Evolutionary conservation across 2,888 invertebrate species (phyloP), one percentile per base, ranked within the genome.

Genomic region (Acronicta alni): DNA sequence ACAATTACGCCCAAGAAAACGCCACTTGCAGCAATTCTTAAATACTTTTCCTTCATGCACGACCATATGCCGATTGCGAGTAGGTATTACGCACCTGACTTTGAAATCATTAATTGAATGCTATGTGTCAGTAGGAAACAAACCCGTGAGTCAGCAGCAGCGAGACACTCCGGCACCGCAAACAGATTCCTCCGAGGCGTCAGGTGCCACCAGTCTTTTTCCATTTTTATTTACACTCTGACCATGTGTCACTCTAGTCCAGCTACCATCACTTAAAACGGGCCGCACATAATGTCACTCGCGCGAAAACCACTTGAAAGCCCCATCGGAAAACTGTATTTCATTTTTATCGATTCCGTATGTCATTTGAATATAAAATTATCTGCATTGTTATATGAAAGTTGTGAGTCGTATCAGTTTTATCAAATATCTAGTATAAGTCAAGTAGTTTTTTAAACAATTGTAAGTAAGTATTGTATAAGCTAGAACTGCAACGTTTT

Each of bases 131-230:
- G 12, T 37, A 32, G 26, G 15, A 23, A 55, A 90, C 91, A 72
- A 89, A 96, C 96, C 95, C 95, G 84, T 75, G 96, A 96, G 77
- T 96, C 96, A 54, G 91, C 75, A 41, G 96, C 93, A 3, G 95
- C 94, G 66, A 96, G 88, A 76, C 95, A 93, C 66, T 96, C 96
- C 0, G 96, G 95, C 37, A 96, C 84, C 14, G 88, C 75, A 71
- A 71, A 87, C 53, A 89, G 68, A 41, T 90, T 87, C 49, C 90
- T 84, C 8, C 91, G 88, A 1, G 95, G 95, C 15, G 90, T 90
- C 72, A 95, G 82, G 64, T 93, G 91, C 95, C 95, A 95, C 95
- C 95, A 95, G 57, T 95, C 92, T 35, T 84, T 82, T 37, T 89
- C 90, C 92, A 93, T 75, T 52, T 48, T 30, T 10, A 30, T 30